phyloP scores from a whole-genome alignment of 2,888 invertebrate genomes.

The Ochropacha duplaris region DNA sequence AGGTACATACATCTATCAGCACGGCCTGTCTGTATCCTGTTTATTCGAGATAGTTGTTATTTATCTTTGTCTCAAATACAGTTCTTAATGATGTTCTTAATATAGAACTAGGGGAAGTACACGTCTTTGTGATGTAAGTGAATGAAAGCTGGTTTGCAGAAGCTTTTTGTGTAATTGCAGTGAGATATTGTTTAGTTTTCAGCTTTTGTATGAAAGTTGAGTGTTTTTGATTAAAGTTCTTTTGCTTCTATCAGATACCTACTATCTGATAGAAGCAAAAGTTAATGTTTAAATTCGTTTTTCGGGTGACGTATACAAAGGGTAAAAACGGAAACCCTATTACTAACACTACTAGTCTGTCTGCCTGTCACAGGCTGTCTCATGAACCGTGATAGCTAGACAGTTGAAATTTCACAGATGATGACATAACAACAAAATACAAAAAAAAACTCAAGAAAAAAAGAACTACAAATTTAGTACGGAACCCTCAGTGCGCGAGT shows the following conservation, averaged over 20 bases:
- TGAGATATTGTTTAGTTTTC: neutral
- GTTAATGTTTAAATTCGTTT: too few species aligned
- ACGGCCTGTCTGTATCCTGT: slow-evolving; percentile 3
- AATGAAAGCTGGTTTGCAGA: neutral
- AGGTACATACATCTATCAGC: slow-evolving; percentile 2
- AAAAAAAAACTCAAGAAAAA: too few species aligned
- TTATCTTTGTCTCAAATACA: slow-evolving; percentile 1
- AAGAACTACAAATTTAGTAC: too few species aligned
- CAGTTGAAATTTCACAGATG: too few species aligned
- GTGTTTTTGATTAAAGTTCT: neutral
- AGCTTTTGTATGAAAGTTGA: neutral
- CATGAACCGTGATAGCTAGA: too few species aligned
- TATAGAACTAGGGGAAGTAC: neutral
- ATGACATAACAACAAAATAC: too few species aligned
- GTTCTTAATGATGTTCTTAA: neutral
- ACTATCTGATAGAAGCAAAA: too few species aligned
- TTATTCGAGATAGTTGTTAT: neutral
- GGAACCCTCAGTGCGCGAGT: too few species aligned
- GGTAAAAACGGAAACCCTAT: too few species aligned
- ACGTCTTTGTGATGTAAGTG: neutral
- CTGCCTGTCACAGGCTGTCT: too few species aligned
- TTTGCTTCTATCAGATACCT: neutral
- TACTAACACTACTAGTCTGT: too few species aligned
- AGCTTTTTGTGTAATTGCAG: neutral
- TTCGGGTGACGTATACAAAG: too few species aligned